Conservation (phyloP, 2,113 vertebrate species). For the Circaetus gallicus region DNA sequence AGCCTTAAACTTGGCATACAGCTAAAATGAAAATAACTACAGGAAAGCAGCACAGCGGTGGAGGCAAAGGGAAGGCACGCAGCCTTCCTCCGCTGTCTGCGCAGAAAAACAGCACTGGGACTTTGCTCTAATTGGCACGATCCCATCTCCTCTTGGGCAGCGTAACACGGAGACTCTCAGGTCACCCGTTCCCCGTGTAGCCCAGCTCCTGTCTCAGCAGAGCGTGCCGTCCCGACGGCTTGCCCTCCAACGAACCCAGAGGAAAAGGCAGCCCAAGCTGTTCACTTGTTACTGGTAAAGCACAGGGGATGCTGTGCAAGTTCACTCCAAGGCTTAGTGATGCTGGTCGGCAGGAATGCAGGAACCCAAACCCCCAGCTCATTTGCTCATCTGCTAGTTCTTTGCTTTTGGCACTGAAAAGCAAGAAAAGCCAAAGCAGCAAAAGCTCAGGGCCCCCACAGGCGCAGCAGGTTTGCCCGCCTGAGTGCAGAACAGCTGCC, state of each 20-base stretch:
- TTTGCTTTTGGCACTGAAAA: background rate
- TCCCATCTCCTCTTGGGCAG: background rate
- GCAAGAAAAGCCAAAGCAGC: background rate
- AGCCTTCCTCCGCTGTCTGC: background rate
- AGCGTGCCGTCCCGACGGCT: fast-evolving
- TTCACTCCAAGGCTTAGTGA: background rate
- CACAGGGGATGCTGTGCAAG: background rate
- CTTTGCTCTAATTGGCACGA: background rate
- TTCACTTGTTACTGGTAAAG: background rate
- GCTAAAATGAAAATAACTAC: conserved; percentile 46
- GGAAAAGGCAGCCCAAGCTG: background rate
- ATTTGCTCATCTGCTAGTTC: background rate
- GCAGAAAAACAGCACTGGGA: background rate
- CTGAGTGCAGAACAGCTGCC: background rate
- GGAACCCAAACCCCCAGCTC: background rate
- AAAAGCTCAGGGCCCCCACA: fast-evolving
- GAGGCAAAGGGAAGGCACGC: background rate
- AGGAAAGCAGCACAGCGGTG: background rate
- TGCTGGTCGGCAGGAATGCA: background rate
- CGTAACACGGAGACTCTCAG: fast-evolving
- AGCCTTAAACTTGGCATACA: conserved; percentile 15
- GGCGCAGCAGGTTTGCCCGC: background rate
- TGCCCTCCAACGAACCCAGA: background rate
- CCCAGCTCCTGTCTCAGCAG: background rate
- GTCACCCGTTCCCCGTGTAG: fast-evolving